A percentile compares a stretch with the other conserved stretches of the same genome.
Conservation (phyloP, 2,888 invertebrate species). For the Drosophila melanocephala region DNA sequence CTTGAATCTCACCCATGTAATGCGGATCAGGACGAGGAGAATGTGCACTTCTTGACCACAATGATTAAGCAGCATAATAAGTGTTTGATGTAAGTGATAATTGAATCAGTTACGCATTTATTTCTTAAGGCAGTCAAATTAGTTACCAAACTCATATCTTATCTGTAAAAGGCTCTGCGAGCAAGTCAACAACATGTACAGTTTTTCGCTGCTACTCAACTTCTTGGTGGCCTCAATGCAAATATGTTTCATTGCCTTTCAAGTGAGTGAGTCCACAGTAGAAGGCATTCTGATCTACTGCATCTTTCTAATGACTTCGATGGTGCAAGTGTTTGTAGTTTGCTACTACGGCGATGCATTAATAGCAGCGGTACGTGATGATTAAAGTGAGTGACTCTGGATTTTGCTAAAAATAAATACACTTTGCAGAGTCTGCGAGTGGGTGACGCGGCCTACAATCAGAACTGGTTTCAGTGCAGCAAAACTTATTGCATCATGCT, state of each 20-base stretch:
- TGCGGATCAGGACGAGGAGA: slow-evolving; percentile 28
- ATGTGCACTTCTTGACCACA: slow-evolving; percentile 58
- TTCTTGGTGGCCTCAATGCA: slow-evolving; percentile 82
- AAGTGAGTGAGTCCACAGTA: slow-evolving; percentile 75
- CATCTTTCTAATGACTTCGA: slow-evolving; percentile 77
- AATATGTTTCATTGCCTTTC: slow-evolving; percentile 83
- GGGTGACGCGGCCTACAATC: slow-evolving; percentile 80
- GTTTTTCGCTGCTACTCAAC: slow-evolving; percentile 79
- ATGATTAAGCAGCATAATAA: slow-evolving; percentile 71
- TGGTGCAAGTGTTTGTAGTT: slow-evolving; percentile 81
- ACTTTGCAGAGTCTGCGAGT: slow-evolving; percentile 71
- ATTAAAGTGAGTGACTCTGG: background rate
- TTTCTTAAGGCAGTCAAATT: background rate
- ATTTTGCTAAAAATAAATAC: background rate
- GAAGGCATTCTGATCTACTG: slow-evolving; percentile 78
- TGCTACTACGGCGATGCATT: slow-evolving; percentile 82
- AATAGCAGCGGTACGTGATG: slow-evolving; percentile 71
- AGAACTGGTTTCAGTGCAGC: slow-evolving; percentile 78
- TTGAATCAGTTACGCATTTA: background rate
- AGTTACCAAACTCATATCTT: slow-evolving; percentile 2
- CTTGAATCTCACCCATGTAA: slow-evolving; percentile 58
- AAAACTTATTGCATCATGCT: slow-evolving; percentile 69
- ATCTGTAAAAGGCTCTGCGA: slow-evolving; percentile 67
- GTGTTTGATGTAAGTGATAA: slow-evolving; percentile 73
- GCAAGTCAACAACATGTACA: slow-evolving; percentile 68